phyloP scores from a whole-genome alignment of 2,797 vertebrate genomes.

The Oreortyx pictus region DNA sequence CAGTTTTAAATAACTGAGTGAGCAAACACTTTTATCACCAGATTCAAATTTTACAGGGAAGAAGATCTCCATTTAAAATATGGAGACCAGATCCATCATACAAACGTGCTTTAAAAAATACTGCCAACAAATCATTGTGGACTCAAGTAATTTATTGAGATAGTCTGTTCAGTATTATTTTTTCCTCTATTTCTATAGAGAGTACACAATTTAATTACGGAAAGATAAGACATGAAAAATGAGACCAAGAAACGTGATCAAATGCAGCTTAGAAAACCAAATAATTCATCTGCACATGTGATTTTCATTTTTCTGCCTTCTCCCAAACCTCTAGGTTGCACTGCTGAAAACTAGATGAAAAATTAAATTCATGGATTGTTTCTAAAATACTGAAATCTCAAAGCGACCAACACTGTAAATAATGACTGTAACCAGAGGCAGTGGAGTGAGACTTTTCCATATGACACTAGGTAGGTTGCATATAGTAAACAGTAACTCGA shows the following conservation, averaged over 20 bases:
- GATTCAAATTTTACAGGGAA: neutral
- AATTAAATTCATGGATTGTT: neutral
- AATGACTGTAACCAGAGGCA: neutral
- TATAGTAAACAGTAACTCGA: neutral
- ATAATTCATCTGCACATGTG: fast-evolving
- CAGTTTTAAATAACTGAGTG: neutral
- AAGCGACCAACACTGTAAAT: neutral
- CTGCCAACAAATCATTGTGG: neutral
- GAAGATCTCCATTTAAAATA: neutral
- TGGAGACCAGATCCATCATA: neutral
- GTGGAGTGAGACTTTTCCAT: neutral
- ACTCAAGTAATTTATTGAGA: neutral
- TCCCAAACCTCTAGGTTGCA: neutral
- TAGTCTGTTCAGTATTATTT: neutral
- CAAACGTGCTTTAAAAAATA: neutral
- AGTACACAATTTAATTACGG: neutral
- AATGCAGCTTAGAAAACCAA: neutral
- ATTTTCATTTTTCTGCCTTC: neutral
- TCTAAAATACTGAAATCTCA: neutral
- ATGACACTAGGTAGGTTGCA: neutral
- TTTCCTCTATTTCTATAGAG: neutral
- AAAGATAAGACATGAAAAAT: neutral
- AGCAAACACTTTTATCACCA: neutral
- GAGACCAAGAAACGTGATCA: neutral
- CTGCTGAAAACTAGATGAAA: neutral